phyloP scores from a whole-genome alignment of 2,797 vertebrate species.

The Monodelphis domestica region DNA sequence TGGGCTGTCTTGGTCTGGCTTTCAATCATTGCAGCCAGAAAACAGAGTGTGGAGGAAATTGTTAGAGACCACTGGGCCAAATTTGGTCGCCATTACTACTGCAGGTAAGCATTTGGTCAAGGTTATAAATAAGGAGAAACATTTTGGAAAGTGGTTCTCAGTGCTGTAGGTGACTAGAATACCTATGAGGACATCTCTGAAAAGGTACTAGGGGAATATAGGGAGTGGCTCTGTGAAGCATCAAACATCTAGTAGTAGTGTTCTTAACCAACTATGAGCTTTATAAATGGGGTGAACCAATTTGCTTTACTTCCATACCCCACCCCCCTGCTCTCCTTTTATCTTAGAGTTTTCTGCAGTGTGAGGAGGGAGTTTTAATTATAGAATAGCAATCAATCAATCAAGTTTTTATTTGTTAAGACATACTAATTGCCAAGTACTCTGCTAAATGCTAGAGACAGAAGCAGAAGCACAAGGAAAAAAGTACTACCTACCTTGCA shows the following conservation, averaged over 20 bases:
- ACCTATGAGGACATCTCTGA: background rate
- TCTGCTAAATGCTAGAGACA: too few species aligned
- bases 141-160: conserved; percentile 5
- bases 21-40: conserved; percentile 94
- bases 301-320: too few species aligned
- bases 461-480: too few species aligned
- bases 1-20: conserved; percentile 98
- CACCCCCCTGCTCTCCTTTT: too few species aligned
- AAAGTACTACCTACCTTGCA: too few species aligned
- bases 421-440: too few species aligned
- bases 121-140: background rate
- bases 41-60: conserved; percentile 95
- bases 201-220: background rate
- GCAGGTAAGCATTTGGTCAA: conserved; percentile 89
- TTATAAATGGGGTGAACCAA: too few species aligned
- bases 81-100: conserved; percentile 97
- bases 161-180: background rate
- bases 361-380: too few species aligned
- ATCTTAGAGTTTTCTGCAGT: too few species aligned
- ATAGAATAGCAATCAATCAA: too few species aligned
- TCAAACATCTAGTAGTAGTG: background rate
- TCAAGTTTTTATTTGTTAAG: too few species aligned
- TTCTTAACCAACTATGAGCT: background rate
- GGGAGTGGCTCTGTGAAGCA: background rate
- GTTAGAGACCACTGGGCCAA: conserved; percentile 97